Percentiles rank a stretch among this genome's conserved stretches.
Conservation (phyloP, 2,113 vertebrate species). For the Osmerus mordax region DNA sequence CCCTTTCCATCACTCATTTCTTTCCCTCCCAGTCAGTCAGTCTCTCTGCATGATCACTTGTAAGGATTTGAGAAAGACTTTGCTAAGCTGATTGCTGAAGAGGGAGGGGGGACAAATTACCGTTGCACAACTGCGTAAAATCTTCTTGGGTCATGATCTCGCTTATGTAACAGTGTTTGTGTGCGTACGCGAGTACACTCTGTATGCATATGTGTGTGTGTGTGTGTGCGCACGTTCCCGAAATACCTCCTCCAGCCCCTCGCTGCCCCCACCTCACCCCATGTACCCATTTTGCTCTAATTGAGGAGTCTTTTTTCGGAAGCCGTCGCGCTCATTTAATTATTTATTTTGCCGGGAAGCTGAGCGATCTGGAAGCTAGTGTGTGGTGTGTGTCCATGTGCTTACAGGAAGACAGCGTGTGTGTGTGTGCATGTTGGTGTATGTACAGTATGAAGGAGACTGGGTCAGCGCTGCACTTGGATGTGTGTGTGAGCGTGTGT, state of each 20-base stretch:
- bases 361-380: constrained; percentile 58
- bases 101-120: constrained; percentile 48
- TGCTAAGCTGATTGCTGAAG: constrained; percentile 64
- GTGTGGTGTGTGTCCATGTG: background rate
- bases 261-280: constrained; percentile 38
- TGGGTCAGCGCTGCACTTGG: background rate
- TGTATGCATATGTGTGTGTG: too few relatives aligned
- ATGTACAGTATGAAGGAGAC: background rate
- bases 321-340: constrained; percentile 69
- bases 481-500: background rate
- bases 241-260: constrained; percentile 44
- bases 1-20: constrained; percentile 36
- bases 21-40: constrained; percentile 38
- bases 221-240: constrained; percentile 34
- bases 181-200: too few relatives aligned
- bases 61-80: constrained; percentile 63
- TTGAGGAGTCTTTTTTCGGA: constrained; percentile 72
- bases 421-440: background rate
- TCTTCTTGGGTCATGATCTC: constrained; percentile 57
- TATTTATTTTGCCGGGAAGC: constrained; percentile 74
- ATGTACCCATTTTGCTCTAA: constrained; percentile 69
- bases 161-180: constrained; percentile 62
- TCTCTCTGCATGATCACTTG: constrained; percentile 56
- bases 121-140: constrained; percentile 57
- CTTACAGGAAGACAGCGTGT: background rate